Base-by-base conservation (phyloP, 1,140 invertebrate genomes). In the Telenomus remus region DNA sequence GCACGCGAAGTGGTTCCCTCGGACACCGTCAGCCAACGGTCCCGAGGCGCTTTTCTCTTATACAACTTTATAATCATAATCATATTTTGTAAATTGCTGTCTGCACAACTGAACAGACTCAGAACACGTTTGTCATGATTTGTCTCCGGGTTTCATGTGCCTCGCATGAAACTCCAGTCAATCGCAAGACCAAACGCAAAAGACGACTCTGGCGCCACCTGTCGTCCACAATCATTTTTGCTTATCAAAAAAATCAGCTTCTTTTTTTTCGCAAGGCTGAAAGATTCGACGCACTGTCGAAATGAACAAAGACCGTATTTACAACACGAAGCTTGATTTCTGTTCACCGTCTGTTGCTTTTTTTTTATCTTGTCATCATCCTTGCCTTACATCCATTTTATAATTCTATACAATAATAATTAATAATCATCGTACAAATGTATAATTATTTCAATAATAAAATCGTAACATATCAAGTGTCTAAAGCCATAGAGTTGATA, bases 401-500 rank as follows among this genome's bases (percentile, higher is more conserved):
- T n/a, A n/a, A n/a, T n/a, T n/a, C n/a, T n/a, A n/a, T 65, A 65
- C 55, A 65, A 43, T 47, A 80, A 80, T 86, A 82, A 73, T 86
- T 81, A 87, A 88, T 88, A 88, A 83, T 85, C 80, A 87, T 85
- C 69, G 42, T 71, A 78, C 84, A 83, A 85, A 84, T 82, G 81
- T 85, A 83, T 83, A 76, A 82, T 81, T 84, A 82, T 80, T 85
- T 6, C 10, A 35, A 81, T 86, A 83, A 85, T 88, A 85, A 86
- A 87, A 85, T 85, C 86, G 78, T 85, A 86, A 87, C 84, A 78
- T 85, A 86, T 82, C 86, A 85, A 86, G n/a, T 84, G 72, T 80
- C 82, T 87, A 88, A 86, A 87, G 43, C 81, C 82, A 81, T 86
- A 85, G 61, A 73, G 79, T 84, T 81, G 66, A 80, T 83, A 87